These are phyloP conservation scores for Pangasius larnaudii DNA, from an alignment of 2,797 vertebrate genomes.

Conservation along the genomic window DNA sequence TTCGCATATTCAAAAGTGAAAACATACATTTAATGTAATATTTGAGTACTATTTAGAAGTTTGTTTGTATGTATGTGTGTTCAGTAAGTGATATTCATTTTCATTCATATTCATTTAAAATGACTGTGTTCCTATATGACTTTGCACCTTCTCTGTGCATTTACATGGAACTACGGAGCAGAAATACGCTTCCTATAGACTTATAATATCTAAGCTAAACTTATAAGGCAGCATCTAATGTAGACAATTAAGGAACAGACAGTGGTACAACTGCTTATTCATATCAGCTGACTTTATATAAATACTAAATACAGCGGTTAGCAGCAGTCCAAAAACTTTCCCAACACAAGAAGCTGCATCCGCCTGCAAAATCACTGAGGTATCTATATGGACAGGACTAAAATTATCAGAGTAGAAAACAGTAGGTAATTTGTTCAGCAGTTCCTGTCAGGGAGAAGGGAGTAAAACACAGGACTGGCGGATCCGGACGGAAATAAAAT, in stretches of 20 bases:
- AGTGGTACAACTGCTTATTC: not conserved
- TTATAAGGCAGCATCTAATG: not conserved
- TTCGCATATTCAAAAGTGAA: not conserved
- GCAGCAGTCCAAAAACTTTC: not conserved
- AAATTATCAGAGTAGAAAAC: slow-evolving; percentile 1
- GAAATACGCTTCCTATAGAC: not conserved
- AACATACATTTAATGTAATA: not conserved
- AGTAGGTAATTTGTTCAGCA: not conserved
- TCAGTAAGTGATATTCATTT: not conserved
- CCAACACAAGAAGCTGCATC: not conserved
- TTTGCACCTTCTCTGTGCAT: not conserved
- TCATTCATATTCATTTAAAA: not conserved
- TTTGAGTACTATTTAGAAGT: not conserved
- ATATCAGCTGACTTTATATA: not conserved
- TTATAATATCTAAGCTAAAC: not conserved
- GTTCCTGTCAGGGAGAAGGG: not conserved
- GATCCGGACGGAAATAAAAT: not conserved
- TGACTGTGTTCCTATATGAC: not conserved
- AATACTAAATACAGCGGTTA: not conserved
- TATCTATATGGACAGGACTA: not conserved
- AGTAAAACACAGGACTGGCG: not conserved
- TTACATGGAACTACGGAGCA: no score
- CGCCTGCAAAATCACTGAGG: not conserved
- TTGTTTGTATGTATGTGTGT: not conserved
- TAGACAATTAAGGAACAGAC: not conserved